Evolutionary conservation across 2,888 invertebrate species (phyloP).

Genomic region (Caenorhabditis sp.): DNA sequence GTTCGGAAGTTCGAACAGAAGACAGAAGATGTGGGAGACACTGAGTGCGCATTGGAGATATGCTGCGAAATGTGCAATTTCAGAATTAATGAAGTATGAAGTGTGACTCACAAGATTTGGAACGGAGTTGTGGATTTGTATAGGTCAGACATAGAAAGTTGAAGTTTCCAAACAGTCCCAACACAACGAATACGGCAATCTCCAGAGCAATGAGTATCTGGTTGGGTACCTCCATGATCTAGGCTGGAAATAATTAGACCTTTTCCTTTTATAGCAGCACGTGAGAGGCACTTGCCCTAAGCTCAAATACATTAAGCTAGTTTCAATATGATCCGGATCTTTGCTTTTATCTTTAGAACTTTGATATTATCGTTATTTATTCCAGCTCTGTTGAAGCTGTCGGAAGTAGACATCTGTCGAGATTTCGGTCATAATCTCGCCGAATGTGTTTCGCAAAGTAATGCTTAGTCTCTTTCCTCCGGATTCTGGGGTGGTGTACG

Average conservation of each 20-base stretch:
- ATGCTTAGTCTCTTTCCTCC: neutral
- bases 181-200: conserved; percentile 30
- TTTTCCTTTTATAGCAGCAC: neutral
- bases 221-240: conserved; percentile 27
- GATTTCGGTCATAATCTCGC: conserved; percentile 11
- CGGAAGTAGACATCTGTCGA: conserved; percentile 20
- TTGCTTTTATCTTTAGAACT: too few species aligned
- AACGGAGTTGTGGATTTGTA: conserved; percentile 7
- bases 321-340: too few species aligned
- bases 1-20: conserved; percentile 31
- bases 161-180: conserved; percentile 47
- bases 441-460: conserved; percentile 10
- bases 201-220: conserved; percentile 32
- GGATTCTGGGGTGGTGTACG: conserved; percentile 12
- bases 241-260: neutral
- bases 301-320: too few species aligned
- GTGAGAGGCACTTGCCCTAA: too few species aligned
- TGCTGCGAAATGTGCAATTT: conserved; percentile 17
- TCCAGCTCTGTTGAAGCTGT: too few species aligned
- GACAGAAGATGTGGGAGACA: conserved; percentile 34
- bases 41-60: conserved; percentile 37
- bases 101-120: conserved; percentile 47
- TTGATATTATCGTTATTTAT: too few species aligned
- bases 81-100: too few species aligned
- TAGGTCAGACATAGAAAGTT: conserved; percentile 22